Conservation (phyloP, 2,888 invertebrate species). For the Beris morrisii region DNA sequence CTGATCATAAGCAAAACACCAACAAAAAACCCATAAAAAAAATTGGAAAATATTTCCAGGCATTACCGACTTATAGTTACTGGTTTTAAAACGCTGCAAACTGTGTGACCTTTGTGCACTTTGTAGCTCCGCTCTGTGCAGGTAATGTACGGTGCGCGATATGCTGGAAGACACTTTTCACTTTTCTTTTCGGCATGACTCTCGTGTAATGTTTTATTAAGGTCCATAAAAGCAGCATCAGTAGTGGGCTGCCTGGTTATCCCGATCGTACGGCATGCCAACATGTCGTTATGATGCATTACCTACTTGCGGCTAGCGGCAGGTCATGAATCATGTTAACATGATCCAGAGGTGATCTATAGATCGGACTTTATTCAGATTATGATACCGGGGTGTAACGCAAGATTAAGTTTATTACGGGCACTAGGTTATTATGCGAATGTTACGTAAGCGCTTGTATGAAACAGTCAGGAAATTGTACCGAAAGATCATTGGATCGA, state of each 20-base stretch:
- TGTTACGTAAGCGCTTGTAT: too few species aligned
- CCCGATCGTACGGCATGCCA: too few species aligned
- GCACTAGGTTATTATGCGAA: too few species aligned
- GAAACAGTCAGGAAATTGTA: too few species aligned
- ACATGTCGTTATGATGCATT: too few species aligned
- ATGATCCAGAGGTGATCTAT: too few species aligned
- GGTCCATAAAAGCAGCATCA: neutral
- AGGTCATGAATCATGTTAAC: too few species aligned
- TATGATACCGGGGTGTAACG: too few species aligned
- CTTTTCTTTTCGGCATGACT: conserved; percentile 21
- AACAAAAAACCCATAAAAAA: neutral
- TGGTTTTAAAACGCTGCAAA: conserved; percentile 12
- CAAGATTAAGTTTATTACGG: too few species aligned
- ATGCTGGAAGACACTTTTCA: conserved; percentile 28
- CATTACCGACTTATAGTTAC: conserved; percentile 16
- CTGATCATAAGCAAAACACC: conserved; percentile 22
- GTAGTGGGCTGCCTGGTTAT: neutral
- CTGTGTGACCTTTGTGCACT: conserved; percentile 30
- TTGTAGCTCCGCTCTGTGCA: neutral
- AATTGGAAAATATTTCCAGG: neutral
- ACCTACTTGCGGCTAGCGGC: too few species aligned
- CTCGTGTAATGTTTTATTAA: conserved; percentile 5
- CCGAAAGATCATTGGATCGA: too few species aligned
- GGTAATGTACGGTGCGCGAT: neutral
- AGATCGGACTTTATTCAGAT: too few species aligned